phyloP scores from a whole-genome alignment of 2,888 invertebrate genomes.

The Clepsis dumicolana region DNA sequence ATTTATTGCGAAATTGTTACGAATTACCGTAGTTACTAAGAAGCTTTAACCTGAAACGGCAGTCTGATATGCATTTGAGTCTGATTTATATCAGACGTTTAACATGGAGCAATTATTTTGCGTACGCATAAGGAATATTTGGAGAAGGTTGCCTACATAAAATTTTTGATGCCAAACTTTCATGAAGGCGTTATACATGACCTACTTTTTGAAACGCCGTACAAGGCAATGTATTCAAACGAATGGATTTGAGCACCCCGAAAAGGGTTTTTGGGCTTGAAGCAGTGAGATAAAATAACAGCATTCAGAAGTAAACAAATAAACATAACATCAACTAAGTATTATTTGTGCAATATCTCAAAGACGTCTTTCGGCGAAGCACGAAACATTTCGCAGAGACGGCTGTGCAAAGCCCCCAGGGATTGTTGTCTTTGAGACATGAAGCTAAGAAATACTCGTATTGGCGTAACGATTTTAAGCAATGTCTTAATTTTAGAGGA shows the following conservation, averaged over 20 bases:
- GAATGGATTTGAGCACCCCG: not conserved
- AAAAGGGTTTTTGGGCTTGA: not conserved
- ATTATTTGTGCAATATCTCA: conserved; percentile 39
- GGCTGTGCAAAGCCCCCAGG: conserved; percentile 20
- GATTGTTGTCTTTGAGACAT: conserved; percentile 17
- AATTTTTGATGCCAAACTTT: not conserved
- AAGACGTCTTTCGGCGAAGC: conserved; percentile 39
- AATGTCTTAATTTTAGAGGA: not conserved
- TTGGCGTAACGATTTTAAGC: not conserved
- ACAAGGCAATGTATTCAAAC: not conserved
- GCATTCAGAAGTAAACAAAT: not conserved
- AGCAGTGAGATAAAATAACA: not conserved
- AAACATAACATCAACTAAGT: conserved; percentile 19
- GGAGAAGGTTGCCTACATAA: not conserved
- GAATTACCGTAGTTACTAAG: conserved; percentile 69
- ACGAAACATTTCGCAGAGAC: conserved; percentile 40
- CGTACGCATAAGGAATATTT: not conserved
- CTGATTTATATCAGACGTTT: conserved; percentile 24
- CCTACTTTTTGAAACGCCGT: not conserved
- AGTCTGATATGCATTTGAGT: conserved; percentile 25
- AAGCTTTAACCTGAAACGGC: conserved; percentile 47
- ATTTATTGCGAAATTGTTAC: conserved; percentile 79
- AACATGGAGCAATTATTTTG: conserved; percentile 3
- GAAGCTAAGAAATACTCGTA: conserved; percentile 22
- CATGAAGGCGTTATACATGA: not conserved